Conservation (phyloP, 2,888 invertebrate genomes). For the Tinea semifulvella region DNA sequence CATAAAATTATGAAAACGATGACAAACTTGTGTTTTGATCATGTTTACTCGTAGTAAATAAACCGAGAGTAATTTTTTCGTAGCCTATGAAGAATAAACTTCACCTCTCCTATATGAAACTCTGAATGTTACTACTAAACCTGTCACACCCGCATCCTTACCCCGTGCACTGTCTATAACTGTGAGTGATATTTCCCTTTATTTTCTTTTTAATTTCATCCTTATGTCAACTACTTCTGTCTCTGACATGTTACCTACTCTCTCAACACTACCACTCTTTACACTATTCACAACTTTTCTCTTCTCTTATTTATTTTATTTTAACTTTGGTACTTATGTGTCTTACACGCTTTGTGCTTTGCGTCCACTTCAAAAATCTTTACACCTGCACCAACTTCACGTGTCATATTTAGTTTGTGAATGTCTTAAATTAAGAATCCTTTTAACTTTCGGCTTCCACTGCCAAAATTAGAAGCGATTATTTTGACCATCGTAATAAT, state of each 20-base stretch:
- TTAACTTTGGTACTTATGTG: conserved; percentile 12
- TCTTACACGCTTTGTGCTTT: conserved; percentile 56
- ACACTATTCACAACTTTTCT: conserved; percentile 13
- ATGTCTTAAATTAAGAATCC: conserved; percentile 7
- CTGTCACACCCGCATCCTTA: conserved; percentile 60
- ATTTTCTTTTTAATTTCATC: conserved; percentile 48
- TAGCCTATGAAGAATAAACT: conserved; percentile 51
- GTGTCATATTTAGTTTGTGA: conserved; percentile 34
- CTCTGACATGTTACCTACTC: conserved; percentile 47
- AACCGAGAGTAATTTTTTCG: conserved; percentile 33
- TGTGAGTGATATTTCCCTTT: conserved; percentile 56
- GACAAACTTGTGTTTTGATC: background rate
- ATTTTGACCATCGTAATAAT: conserved; percentile 38
- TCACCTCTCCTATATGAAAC: conserved; percentile 48
- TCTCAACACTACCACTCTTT: conserved; percentile 54
- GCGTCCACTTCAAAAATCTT: conserved; percentile 49
- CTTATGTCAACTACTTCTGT: conserved; percentile 44
- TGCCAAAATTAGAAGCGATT: conserved; percentile 38
- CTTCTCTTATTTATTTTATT: conserved; percentile 8
- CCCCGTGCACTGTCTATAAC: conserved; percentile 54
- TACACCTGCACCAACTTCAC: conserved; percentile 46
- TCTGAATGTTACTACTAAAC: conserved; percentile 54
- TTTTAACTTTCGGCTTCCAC: conserved; percentile 25
- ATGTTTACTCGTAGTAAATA: conserved; percentile 5
- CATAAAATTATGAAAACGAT: background rate